Base-by-base conservation (phyloP, 2,888 invertebrate genomes). In the Liopterus haemorrhoidalis region DNA sequence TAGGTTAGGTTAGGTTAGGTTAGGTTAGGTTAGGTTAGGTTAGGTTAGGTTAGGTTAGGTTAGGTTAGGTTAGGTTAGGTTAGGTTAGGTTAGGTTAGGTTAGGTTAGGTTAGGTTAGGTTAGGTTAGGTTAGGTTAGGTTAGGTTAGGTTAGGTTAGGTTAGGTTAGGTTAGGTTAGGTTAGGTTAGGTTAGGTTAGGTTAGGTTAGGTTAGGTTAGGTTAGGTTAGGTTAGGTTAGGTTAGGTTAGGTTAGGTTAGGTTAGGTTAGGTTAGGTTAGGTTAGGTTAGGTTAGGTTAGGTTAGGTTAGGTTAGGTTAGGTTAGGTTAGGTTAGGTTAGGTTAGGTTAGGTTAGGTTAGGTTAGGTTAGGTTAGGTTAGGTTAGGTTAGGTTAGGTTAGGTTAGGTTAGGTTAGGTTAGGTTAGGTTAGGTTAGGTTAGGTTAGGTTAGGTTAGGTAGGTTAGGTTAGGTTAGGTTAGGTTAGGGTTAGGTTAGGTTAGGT, bases 311-410 rank as follows among this genome's bases (percentile, higher is more conserved):
- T 42, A 27, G 42, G 46, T 46, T 46, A 28, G 46, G 46, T 46
- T 51, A 19, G 48, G 49, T 44, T 51, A 36, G 45, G 51, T 49
- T 50, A 35, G 48, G 50, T 48, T 50, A 32, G 48, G 48, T 48
- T 48, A 32, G 48, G 43, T 49, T 33, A 44, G 51, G 52, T 52
- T 41, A 51, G 51, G 52, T 52, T 41, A 45, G 48, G 43, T 49
- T 36, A 50, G 37, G 51, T 43, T 19, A 43, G 50, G 42, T 51
- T 24, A 47, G 50, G 42, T 48, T 18, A 50, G 47, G 42, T 48
- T 38, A 47, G 49, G 47, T 51, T 44, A 11, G 25, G 9, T 24
- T n/a, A 11, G 25, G 9, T 24, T n/a, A 11, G 25, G 9, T 12
- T 19, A 41, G 16, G 19, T 18, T 16, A 28, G n/a, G n/a, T n/a